Base-by-base conservation (phyloP, 2,113 vertebrate genomes). In the Artemisiospiza belli region DNA sequence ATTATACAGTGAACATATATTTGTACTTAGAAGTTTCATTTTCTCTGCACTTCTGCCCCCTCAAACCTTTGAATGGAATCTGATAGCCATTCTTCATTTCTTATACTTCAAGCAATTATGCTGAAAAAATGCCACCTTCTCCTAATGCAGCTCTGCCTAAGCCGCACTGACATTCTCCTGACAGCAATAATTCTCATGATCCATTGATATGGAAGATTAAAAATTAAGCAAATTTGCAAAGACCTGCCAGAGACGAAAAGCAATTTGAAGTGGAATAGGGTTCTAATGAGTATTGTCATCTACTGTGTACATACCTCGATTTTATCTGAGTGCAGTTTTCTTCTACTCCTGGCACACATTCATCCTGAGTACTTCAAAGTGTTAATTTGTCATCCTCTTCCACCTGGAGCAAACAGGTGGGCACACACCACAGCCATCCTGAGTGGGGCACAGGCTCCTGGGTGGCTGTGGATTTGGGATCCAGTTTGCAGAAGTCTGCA, bases 281-380 rank as follows among this genome's bases (percentile, higher is more conserved):
- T 52, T 76, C 61, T 79, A 92, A 92, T 55, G 69, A 66, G 33
- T 92, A 84, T 88, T 96, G 64, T 90, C 94, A 80, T 74, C 89
- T 92, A 15, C 58, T 90, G 14, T 54, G 58, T 77, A 82, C 37
- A 8, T 84, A 92, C 81, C 89, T 85, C 43, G 72, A 73, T 95
- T 96, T 95, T 96, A 79, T 87, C 91, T 94, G 76, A 62, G 49
- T 73, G 91, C 85, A 92, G 81, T 95, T 97, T 92, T 95, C 87
- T 95, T 90, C 89, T 74, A 57, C 88, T 96, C 89, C 80, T 93
- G 18, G 11, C 74, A 76, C 74, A 87, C 59, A 46, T 91, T 88
- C 37, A 31, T 73, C 79, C n/a, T 68, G 58, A 84, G 89, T 94
- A 78, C 77, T 96, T 97, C 88, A 82, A 94, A 97, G 85, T 88